These are phyloP conservation scores for Manduca sexta DNA, from an alignment of 1,140 invertebrate species.

Conservation along the genomic window DNA sequence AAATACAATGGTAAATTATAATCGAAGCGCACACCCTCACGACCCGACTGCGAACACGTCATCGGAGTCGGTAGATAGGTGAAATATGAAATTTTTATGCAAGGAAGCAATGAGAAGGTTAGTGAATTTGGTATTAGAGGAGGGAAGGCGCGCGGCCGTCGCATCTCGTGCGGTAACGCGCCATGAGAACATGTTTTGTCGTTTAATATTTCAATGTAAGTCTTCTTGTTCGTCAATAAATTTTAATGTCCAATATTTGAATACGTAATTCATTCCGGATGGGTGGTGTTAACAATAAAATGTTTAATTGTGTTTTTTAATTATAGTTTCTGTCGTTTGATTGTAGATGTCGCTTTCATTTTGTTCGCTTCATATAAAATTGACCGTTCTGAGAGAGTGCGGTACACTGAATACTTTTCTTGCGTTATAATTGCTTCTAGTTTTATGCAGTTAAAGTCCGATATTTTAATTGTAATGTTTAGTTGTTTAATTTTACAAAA, in stretches of 20 bases:
- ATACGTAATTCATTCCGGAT: slow-evolving; percentile 44
- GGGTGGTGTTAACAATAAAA: slow-evolving; percentile 17
- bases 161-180: slow-evolving; percentile 15
- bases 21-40: slow-evolving; percentile 52
- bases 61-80: slow-evolving; percentile 51
- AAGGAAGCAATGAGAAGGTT: slow-evolving; percentile 66
- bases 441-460: slow-evolving; percentile 60
- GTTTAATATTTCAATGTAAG: slow-evolving; percentile 42
- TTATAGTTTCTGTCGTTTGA: slow-evolving; percentile 12
- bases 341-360: slow-evolving; percentile 23
- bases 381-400: slow-evolving; percentile 59
- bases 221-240: slow-evolving; percentile 36
- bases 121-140: slow-evolving; percentile 61
- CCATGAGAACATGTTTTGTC: slow-evolving; percentile 34
- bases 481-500: slow-evolving; percentile 69
- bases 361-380: slow-evolving; percentile 14
- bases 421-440: slow-evolving; percentile 62
- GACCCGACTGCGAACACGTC: slow-evolving; percentile 27
- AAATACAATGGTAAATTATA: slow-evolving; percentile 15
- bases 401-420: slow-evolving; percentile 42
- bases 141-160: slow-evolving; percentile 28
- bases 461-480: slow-evolving; percentile 61
- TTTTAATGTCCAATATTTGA: slow-evolving; percentile 44
- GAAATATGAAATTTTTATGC: slow-evolving; percentile 50
- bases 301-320: slow-evolving; percentile 18